Evolutionary conservation across 2,888 invertebrate genomes (phyloP).

Genomic region (Brachynemurus nebulosus): DNA sequence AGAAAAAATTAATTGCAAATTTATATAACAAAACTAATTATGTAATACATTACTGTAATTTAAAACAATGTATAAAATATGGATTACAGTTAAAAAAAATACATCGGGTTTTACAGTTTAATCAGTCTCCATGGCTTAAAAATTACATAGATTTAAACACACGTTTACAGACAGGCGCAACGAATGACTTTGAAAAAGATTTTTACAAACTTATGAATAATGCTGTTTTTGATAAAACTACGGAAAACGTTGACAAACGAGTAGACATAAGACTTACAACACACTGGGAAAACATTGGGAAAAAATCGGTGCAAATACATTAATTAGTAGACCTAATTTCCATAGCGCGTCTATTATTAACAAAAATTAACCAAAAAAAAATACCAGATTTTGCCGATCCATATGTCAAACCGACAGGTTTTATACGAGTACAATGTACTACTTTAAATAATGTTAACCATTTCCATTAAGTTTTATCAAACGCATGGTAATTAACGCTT

Average conservation of each 20-base stretch:
- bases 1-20: constrained; percentile 18
- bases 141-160: constrained; percentile 17
- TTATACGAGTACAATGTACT: too few relatives aligned
- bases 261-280: too few relatives aligned
- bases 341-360: too few relatives aligned
- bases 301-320: too few relatives aligned
- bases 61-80: constrained; percentile 20
- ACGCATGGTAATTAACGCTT: too few relatives aligned
- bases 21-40: constrained; percentile 21
- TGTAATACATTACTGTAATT: constrained; percentile 22
- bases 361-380: too few relatives aligned
- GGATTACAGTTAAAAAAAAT: constrained; percentile 20
- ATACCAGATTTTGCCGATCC: too few relatives aligned
- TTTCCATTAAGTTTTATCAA: too few relatives aligned
- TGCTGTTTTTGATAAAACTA: constrained; percentile 14
- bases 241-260: constrained; percentile 15
- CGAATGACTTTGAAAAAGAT: constrained; percentile 14
- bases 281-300: too few relatives aligned
- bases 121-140: constrained; percentile 22
- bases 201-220: constrained; percentile 17
- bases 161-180: constrained; percentile 9
- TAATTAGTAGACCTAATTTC: too few relatives aligned
- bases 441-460: too few relatives aligned
- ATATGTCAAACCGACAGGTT: too few relatives aligned
- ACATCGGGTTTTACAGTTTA: constrained; percentile 21